phyloP scores from a whole-genome alignment of 2,888 invertebrate genomes.

The Cetonia aurata region DNA sequence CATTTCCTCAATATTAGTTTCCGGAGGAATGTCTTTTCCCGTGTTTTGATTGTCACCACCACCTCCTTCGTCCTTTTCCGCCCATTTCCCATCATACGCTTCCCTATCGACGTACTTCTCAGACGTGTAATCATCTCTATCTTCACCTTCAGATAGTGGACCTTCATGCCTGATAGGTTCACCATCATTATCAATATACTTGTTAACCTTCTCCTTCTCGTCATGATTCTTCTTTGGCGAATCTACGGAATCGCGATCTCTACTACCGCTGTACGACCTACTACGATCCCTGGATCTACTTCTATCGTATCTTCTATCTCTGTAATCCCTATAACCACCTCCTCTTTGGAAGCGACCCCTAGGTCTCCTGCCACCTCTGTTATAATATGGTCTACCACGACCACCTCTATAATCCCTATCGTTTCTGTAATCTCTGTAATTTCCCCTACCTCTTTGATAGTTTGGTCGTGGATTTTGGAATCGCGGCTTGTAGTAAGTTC shows the following conservation, averaged over 20 bases:
- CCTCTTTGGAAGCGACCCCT: constrained; percentile 56
- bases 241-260: constrained; percentile 64
- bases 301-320: constrained; percentile 75
- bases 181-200: constrained; percentile 67
- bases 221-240: constrained; percentile 52
- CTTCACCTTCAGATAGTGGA: constrained; percentile 72
- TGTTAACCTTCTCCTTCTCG: constrained; percentile 72
- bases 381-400: constrained; percentile 62
- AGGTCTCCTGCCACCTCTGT: constrained; percentile 52
- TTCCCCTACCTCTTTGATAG: constrained; percentile 65
- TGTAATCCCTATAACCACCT: constrained; percentile 75
- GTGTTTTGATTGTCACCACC: constrained; percentile 45
- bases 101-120: constrained; percentile 72
- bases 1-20: constrained; percentile 69
- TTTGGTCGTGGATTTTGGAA: constrained; percentile 74
- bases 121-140: constrained; percentile 68
- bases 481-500: constrained; percentile 84
- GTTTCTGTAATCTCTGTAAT: constrained; percentile 63
- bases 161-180: constrained; percentile 69
- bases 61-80: constrained; percentile 69
- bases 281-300: constrained; percentile 70
- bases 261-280: constrained; percentile 68
- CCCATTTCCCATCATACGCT: constrained; percentile 77
- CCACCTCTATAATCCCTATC: constrained; percentile 62
- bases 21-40: constrained; percentile 59